Conservation (phyloP, 23 tunicate genomes). For the Ascidia mentula region DNA sequence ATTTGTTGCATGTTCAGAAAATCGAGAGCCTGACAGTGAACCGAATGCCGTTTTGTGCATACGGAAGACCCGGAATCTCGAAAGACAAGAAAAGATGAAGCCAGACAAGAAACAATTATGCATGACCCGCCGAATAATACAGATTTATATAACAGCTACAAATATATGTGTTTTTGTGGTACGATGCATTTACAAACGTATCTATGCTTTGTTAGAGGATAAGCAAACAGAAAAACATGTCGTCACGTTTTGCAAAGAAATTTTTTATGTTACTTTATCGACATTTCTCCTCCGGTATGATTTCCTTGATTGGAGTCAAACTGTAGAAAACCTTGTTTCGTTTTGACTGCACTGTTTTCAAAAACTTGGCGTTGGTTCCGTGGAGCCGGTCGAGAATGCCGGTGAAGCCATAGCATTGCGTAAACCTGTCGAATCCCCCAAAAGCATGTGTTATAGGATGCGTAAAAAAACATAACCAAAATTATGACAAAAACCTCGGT, state of each 20-base stretch:
- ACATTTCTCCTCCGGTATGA: constrained; percentile 1
- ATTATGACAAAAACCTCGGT: too few species aligned
- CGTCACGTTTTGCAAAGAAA: too few species aligned
- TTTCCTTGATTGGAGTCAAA: constrained; percentile 14
- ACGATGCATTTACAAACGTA: too few species aligned
- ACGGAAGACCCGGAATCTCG: not conserved
- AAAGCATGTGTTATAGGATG: too few species aligned
- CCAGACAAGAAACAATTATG: not conserved
- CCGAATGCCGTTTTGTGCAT: constrained; percentile 40
- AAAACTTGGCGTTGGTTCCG: constrained; percentile 33
- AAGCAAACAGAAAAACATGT: too few species aligned
- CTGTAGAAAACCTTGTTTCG: constrained; percentile 23
- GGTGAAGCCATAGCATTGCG: constrained; percentile 40
- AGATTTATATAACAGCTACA: too few species aligned
- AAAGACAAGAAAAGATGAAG: not conserved
- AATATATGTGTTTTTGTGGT: too few species aligned
- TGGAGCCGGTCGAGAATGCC: constrained; percentile 43
- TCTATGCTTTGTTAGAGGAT: too few species aligned
- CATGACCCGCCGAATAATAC: too few species aligned
- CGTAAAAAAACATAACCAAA: not conserved
- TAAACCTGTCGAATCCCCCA: too few species aligned
- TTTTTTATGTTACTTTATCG: too few species aligned
- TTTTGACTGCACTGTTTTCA: constrained; percentile 10
- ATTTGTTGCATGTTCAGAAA: constrained; percentile 11
- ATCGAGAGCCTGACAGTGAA: constrained; percentile 57